Base-by-base conservation (phyloP, 1,140 invertebrate genomes). In the Macrobrachium nipponense region DNA sequence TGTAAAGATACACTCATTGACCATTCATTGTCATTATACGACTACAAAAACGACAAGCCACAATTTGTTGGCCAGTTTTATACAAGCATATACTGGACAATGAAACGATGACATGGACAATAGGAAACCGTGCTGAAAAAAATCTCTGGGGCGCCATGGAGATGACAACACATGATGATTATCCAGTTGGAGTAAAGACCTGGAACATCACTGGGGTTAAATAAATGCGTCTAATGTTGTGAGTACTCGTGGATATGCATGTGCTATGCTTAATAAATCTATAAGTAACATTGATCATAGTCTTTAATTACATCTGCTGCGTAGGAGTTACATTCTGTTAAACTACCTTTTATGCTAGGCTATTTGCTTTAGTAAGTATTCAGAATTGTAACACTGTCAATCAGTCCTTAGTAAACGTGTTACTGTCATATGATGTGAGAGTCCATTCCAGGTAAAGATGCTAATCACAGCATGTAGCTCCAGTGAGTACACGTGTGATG, bases 401-500 rank as follows among this genome's bases (percentile, higher is more conserved):
- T 51, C 8, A 51, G 0, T 51, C 12, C 51, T 51, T 51, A 10
- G 8, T 7, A 10, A 51, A 10, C 51, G 0, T 51, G 51, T 12
- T 51, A 51, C 51, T 51, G 8, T 51, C 51, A 51, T 51, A 15
- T 79, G n/a, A 20, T 36, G 12, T 66, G 23, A 17, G 8, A 51
- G 0, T 6, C 12, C 68, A 18, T 12, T 36, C 18, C 76, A 76
- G 73, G 73, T 44, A 5, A 18, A 76, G 23, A 10, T 76, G 23
- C 73, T 76, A 15, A 23, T 76, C 23, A 76, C 73, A n/a, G n/a
- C 73, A 10, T 76, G 73, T 44, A n/a, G 44, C 73, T 20, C 36
- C 27, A 60, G 27, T 11, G 80, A 89, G 80, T 91, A 90, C 80
- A 82, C 81, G 5, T 90, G 89, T 51, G 79, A 80, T 78, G 89